Evolutionary conservation across 2,888 invertebrate species (phyloP).

Genomic region (Troilus luridus): DNA sequence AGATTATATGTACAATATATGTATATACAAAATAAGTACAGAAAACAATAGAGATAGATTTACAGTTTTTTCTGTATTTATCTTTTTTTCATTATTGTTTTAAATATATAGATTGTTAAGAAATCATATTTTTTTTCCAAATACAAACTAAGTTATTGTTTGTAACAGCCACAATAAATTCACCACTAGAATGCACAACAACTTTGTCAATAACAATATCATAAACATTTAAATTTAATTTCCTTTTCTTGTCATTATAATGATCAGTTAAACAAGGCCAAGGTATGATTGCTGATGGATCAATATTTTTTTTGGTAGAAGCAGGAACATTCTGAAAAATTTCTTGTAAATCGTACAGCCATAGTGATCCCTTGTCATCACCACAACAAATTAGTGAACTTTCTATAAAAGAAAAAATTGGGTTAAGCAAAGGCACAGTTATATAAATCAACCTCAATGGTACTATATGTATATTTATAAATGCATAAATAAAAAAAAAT

Average conservation of each 20-base stretch:
- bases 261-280: slow-evolving; percentile 67
- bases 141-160: slow-evolving; percentile 69
- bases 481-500: not conserved
- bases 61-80: not conserved
- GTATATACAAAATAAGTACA: not conserved
- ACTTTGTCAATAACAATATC: slow-evolving; percentile 68
- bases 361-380: slow-evolving; percentile 68
- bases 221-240: slow-evolving; percentile 67
- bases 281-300: slow-evolving; percentile 65
- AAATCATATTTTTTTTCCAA: slow-evolving; percentile 65
- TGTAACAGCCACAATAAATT: slow-evolving; percentile 68
- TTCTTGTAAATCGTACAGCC: slow-evolving; percentile 67
- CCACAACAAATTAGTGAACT: slow-evolving; percentile 67
- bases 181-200: slow-evolving; percentile 66
- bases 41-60: not conserved
- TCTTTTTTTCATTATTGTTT: not conserved
- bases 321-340: slow-evolving; percentile 9
- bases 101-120: not conserved
- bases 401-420: slow-evolving; percentile 65
- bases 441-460: not conserved
- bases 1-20: not conserved
- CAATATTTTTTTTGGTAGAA: slow-evolving; percentile 59
- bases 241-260: slow-evolving; percentile 67
- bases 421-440: not conserved
- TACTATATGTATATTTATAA: not conserved